Evolutionary conservation across 2,888 invertebrate genomes (phyloP), one percentile per base, ranked within the genome.

Genomic region (Patella pellucida): DNA sequence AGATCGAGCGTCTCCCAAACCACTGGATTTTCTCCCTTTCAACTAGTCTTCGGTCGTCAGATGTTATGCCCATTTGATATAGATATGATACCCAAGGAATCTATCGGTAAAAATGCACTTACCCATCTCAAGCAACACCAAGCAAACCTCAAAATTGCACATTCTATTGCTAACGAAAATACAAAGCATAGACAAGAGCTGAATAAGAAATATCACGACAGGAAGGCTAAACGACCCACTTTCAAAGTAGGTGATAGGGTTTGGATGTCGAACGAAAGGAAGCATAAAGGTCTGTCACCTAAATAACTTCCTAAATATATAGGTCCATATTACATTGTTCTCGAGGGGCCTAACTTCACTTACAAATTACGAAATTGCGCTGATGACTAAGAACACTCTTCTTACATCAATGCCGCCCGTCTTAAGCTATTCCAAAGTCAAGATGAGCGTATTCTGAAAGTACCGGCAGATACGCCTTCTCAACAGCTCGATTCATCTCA

Each of bases 21-120:
- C 2, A 75, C 75, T 3, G 54, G 62, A 19, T 75, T 54, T 23
- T 75, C 75, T 14, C 75, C 75, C 4, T 68, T 54, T n/a, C 62
- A 52, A 16, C 50, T 75, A 54, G 12, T 75, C 11, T 75, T 71
- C 19, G 75, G 75, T 14, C 15, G 75, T 1, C 62, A n/a, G 31
- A 72, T 71, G 41, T 15, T 31, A 9, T n/a, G 71, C 15, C 75
- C 75, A 5, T n/a, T 71, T 19, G 19, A 71, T 27, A 71, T 71
- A 16, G 52, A 52, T 23, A 67, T 68, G 15, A 52, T 41, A 41
- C 41, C 56, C 41, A 27, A n/a, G 54, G 3, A 71, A 1, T 9
- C 62, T 71, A 2, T 27, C 70, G 15, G 52, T 14, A 9, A 56
- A 12, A 11, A 54, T 52, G 5, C 19, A 75, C 41, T 41, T 14